Evolutionary conservation across 2,113 vertebrate species (phyloP), one percentile per base, ranked within the genome.

Genomic region (Brienomyrus brachyistius): DNA sequence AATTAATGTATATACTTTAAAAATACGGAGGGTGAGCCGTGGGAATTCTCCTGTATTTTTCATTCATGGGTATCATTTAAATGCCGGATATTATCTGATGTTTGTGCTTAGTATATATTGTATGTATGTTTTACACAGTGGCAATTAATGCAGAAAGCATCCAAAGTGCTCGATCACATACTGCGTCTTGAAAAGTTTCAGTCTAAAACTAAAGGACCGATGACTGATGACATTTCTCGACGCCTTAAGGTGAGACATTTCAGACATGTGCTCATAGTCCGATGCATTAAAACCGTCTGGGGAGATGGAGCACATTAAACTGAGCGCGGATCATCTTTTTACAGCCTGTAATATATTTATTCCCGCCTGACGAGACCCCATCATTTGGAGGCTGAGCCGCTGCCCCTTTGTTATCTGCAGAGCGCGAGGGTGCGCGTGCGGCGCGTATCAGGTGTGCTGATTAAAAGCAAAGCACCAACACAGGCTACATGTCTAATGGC

Each of bases 401-500:
- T 13, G 5, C 70, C 90, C 92, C 93, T 91, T 74, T 92, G 94
- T 92, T 93, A 95, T 95, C 93, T 92, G 91, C 94, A 94, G 94
- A 92, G 92, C 93, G 92, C 93, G 92, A 93, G 91, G 91, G 92
- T 92, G 94, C 92, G 90, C n/a, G 9, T 31, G 62, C 91, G 90
- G 91, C 91, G 93, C 93, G 92, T 93, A 94, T 93, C 92, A 91
- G 94, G 91, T 94, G 93, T 93, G 93, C 94, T 94, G 95, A 95
- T 95, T 95, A 91, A 90, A 90, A 89, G 52, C 51, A 91, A 91
- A 93, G 92, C 92, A 93, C 93, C 94, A 93, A 94, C 52, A 15
- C 77, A 90, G 89, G 40, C 35, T 91, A 96, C 94, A 94, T 94
- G 95, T 95, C 94, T 96, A 96, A 96, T 95, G 94, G 95, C 95